phyloP scores from a whole-genome alignment of 2,888 invertebrate genomes.

The Poecilobothrus nobilitatus region DNA sequence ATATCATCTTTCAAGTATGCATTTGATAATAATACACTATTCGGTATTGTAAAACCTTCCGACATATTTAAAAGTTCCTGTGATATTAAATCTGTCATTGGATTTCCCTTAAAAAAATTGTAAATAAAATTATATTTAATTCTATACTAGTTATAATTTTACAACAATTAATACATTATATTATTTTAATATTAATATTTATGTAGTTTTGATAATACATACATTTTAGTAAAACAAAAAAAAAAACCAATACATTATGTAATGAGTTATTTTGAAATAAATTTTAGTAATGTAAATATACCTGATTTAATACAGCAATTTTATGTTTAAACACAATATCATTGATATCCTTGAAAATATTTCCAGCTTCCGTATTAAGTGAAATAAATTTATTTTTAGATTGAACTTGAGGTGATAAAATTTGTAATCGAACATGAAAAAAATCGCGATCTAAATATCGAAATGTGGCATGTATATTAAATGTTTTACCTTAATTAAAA shows the following conservation, averaged over 20 bases:
- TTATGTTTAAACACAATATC: slow-evolving; percentile 37
- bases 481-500: slow-evolving; percentile 30
- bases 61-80: slow-evolving; percentile 38
- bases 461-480: slow-evolving; percentile 37
- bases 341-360: slow-evolving; percentile 35
- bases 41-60: slow-evolving; percentile 47
- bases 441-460: slow-evolving; percentile 43
- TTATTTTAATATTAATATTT: no score
- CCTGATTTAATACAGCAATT: slow-evolving; percentile 40
- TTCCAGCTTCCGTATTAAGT: slow-evolving; percentile 32
- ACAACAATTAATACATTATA: no score
- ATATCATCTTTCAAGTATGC: slow-evolving; percentile 46
- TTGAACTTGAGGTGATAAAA: slow-evolving; percentile 2
- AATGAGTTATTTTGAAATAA: no score
- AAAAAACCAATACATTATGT: no score
- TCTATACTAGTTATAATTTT: no score
- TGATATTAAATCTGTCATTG: slow-evolving; percentile 36
- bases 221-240: no score
- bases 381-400: neutral
- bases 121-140: neutral
- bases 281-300: slow-evolving; percentile 17
- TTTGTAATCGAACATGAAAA: slow-evolving; percentile 34
- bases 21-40: slow-evolving; percentile 43
- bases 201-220: no score
- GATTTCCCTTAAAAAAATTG: slow-evolving; percentile 27